Percentiles rank a stretch among this genome's conserved stretches.
These are phyloP conservation scores for Paracentrotus lividus DNA, from an alignment of 53 echinoderm and acorn worm genomes.

Conservation along the genomic window DNA sequence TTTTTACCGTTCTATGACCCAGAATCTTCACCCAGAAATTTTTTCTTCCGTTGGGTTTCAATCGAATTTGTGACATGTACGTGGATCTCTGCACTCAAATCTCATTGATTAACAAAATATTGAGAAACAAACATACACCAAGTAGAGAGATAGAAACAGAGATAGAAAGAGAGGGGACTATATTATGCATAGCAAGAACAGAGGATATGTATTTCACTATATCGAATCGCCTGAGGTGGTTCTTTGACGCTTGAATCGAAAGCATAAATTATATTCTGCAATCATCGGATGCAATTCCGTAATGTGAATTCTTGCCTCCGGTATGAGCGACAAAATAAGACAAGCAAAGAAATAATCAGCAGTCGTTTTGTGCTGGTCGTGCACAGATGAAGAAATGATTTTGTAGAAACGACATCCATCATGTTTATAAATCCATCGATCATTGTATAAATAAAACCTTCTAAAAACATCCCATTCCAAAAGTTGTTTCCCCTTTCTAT, in stretches of 20 bases:
- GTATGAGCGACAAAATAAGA: not conserved
- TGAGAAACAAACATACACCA: not conserved
- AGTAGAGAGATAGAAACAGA: not conserved
- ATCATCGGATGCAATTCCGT: constrained; percentile 60
- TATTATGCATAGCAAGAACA: not conserved
- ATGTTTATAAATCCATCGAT: not conserved
- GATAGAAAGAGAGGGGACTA: not conserved
- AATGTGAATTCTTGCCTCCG: constrained; percentile 62
- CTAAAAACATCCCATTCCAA: not conserved
- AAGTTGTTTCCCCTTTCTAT: not conserved
- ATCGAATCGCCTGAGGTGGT: constrained; percentile 8
- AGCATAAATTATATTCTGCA: constrained; percentile 57
- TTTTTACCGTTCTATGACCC: not conserved
- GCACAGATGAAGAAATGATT: constrained; percentile 6
- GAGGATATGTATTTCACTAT: constrained; percentile 41
- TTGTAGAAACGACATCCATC: not conserved
- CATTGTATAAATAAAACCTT: not conserved
- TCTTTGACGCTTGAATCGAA: constrained; percentile 19
- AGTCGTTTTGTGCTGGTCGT: not conserved
- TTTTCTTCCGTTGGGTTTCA: not conserved
- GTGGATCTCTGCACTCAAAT: not conserved
- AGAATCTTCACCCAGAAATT: not conserved
- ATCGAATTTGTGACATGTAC: not conserved
- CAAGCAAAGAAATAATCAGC: constrained; percentile 9
- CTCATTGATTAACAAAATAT: not conserved